phyloP scores from a whole-genome alignment of 2,113 vertebrate genomes.

The Porphyrio hochstetteri region DNA sequence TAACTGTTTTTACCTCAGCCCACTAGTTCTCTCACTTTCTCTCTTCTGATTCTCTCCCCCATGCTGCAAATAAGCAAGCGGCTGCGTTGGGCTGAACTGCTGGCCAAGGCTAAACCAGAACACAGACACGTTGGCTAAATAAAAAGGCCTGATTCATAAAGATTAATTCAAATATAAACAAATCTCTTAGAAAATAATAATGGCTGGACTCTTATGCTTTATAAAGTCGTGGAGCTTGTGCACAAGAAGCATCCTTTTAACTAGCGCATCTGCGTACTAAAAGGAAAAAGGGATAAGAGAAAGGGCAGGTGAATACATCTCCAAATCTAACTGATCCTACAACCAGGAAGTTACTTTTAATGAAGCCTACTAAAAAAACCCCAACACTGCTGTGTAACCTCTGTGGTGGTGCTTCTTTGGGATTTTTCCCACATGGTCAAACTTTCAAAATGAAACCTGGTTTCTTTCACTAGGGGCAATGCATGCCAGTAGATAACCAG shows the following conservation, averaged over 20 bases:
- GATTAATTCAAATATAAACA: neutral
- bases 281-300: neutral
- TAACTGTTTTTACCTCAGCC: no score
- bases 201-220: neutral
- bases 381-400: neutral
- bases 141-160: neutral
- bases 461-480: neutral
- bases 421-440: neutral
- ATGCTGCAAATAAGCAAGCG: no score
- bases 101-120: no score
- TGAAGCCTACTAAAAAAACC: accelerated
- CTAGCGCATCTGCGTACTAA: neutral
- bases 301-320: neutral
- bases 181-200: neutral
- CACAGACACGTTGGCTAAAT: neutral
- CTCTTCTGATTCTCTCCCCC: no score
- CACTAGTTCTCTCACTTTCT: no score
- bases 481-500: neutral
- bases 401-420: neutral
- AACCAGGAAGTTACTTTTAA: neutral
- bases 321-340: neutral
- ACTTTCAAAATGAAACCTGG: neutral
- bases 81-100: no score
- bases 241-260: neutral
- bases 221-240: neutral